Base-by-base conservation (phyloP, 2,888 invertebrate species). In the Lasioglossum villosulum region DNA sequence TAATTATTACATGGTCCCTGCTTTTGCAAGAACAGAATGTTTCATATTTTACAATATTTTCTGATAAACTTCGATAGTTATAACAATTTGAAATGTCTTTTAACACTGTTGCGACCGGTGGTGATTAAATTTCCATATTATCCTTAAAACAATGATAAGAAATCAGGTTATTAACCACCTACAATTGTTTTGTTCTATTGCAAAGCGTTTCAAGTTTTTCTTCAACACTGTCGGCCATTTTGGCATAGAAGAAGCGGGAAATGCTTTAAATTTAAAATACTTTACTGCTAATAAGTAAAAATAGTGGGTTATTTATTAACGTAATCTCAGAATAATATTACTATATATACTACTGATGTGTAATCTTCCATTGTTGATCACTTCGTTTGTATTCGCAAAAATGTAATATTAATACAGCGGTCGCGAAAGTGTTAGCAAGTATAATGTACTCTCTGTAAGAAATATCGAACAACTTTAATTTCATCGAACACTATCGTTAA, bases 11-110 rank as follows among this genome's bases (percentile, higher is more conserved):
- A 37, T 85, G 85, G 76, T 48, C 85, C 79, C 76, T 82, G 82
- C 85, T 71, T 48, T 52, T 66, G 86, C 86, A 85, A 82, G 86
- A 85, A 84, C 78, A 39, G 66, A 71, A 59, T 59, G 56, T 80
- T 34, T 56, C 10, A 39, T 72, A 80, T 78, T 75, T 48, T 75
- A 73, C 30, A 76, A 16, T 37, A 37, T 37, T 37, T 4, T 37
- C 37, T 27, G 37, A 76, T 42, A 42, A 37, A 19, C 39, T 30
- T 73, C 45, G 8, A 10, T 39, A 30, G 73, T 56, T 52, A 34
- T 19, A n/a, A 78, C 37, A 37, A 83, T 56, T 70, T 6, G 14
- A 14, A 27, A 34, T 27, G 23, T 34, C 30, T 78, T 39, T 56
- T 14, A 75, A 23, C 70, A n/a, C 70, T 70, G 37, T 70, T 14